Percentiles rank a stretch among this genome's conserved stretches.
phyloP scores from a whole-genome alignment of 53 echinoderm and acorn worm species.

The Arbacia lixula region DNA sequence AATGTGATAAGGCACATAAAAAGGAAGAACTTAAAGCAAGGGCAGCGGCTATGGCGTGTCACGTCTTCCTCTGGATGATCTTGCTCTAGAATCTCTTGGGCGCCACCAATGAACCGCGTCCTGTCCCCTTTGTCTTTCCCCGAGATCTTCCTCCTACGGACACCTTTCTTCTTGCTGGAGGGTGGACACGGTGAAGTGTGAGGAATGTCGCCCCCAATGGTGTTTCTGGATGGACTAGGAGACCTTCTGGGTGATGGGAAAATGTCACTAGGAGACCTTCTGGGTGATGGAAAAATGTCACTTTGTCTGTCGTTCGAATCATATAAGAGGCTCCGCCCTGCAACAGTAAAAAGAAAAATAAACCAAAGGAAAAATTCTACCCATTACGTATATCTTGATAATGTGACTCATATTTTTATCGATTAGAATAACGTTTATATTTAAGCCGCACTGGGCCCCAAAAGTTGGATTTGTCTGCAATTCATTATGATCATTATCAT shows the following conservation, averaged over 20 bases:
- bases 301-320: conserved; percentile 29
- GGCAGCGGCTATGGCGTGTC: conserved; percentile 48
- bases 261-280: not conserved
- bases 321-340: conserved; percentile 43
- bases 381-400: too few relatives aligned
- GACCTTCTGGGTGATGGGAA: conserved; percentile 3
- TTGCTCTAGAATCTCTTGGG: conserved; percentile 69
- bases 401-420: too few relatives aligned
- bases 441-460: too few relatives aligned
- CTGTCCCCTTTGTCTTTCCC: conserved; percentile 32
- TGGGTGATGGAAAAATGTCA: not conserved
- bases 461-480: too few relatives aligned
- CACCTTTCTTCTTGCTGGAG: conserved; percentile 37
- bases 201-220: conserved; percentile 43
- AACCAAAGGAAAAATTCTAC: too few relatives aligned
- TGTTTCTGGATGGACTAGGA: conserved; percentile 8
- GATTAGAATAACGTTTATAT: too few relatives aligned
- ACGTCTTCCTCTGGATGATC: conserved; percentile 76
- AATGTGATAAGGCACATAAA: conserved; percentile 26
- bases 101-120: conserved; percentile 27
- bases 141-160: conserved; percentile 46
- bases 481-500: too few relatives aligned
- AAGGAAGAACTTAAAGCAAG: conserved; percentile 50
- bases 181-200: not conserved
- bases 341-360: not conserved